Conservation (phyloP, 2,113 vertebrate species). For the Toxostoma redivivum region DNA sequence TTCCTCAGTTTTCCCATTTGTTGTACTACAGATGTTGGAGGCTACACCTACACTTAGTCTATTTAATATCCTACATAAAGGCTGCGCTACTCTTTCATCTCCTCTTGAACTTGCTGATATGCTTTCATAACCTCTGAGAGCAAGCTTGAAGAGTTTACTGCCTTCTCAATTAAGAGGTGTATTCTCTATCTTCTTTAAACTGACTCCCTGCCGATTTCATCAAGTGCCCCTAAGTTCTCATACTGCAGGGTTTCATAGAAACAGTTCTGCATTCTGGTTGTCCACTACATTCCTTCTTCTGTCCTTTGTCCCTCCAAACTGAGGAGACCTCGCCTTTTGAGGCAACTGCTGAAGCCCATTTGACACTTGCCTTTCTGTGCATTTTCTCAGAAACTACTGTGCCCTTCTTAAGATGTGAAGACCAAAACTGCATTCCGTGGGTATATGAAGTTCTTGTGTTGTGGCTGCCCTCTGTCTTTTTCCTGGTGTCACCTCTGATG, state of each 20-base stretch:
- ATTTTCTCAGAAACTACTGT: not conserved
- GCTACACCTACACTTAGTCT: not conserved
- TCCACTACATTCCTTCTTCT: not conserved
- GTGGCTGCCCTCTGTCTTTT: not conserved
- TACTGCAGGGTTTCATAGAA: not conserved
- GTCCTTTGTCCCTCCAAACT: not conserved
- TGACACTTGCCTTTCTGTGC: not conserved
- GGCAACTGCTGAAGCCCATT: not conserved
- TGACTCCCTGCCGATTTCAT: not conserved
- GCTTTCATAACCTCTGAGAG: not conserved
- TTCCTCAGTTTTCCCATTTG: not conserved
- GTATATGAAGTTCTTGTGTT: not conserved
- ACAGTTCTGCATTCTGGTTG: not conserved
- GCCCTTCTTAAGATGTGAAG: not conserved
- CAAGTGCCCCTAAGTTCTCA: not conserved
- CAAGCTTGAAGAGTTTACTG: not conserved
- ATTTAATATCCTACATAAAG: not conserved
- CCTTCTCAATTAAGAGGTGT: not conserved
- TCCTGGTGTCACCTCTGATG: not conserved
- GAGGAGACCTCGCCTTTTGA: not conserved
- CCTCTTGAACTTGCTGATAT: not conserved
- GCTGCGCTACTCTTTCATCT: not conserved
- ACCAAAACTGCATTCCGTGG: not conserved
- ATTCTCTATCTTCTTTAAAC: not conserved
- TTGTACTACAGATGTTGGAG: not conserved